These are phyloP conservation scores for Monochamus alternatus DNA, from an alignment of 2,888 invertebrate species.

Conservation along the genomic window DNA sequence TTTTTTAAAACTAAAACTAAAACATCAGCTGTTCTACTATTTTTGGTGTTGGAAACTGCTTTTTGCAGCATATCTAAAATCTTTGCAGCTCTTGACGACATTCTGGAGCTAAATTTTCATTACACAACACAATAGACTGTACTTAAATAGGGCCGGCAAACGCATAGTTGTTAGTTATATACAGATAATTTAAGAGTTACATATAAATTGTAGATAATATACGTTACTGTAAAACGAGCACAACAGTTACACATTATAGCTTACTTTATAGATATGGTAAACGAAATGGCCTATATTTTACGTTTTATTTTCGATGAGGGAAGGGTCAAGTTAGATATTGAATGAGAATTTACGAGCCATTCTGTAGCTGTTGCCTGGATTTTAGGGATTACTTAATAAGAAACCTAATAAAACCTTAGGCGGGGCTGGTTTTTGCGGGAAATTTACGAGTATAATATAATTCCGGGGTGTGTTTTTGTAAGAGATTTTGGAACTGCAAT, in stretches of 20 bases:
- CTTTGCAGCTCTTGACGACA: too few species aligned
- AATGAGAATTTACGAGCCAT: conserved; percentile 8
- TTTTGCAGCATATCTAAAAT: too few species aligned
- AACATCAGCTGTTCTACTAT: too few species aligned
- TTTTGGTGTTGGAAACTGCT: too few species aligned
- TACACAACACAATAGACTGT: too few species aligned
- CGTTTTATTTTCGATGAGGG: conserved; percentile 1
- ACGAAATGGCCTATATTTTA: conserved; percentile 3
- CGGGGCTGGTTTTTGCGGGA: neutral
- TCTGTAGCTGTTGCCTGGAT: neutral
- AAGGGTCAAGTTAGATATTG: conserved; percentile 4
- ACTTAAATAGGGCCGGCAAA: too few species aligned
- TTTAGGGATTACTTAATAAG: conserved; percentile 3
- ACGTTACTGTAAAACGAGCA: neutral
- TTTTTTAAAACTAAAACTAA: too few species aligned
- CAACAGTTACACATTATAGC: neutral
- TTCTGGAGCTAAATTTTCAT: too few species aligned
- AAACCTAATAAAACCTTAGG: neutral
- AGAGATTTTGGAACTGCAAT: too few species aligned
- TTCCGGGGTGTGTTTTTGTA: too few species aligned
- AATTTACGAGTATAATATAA: too few species aligned
- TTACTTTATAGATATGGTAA: neutral
- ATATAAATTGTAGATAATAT: neutral
- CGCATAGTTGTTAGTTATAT: too few species aligned
- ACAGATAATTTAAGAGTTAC: neutral